These are phyloP conservation scores for Salminus brasiliensis DNA, from an alignment of 2,113 vertebrate species.

Conservation along the genomic window DNA sequence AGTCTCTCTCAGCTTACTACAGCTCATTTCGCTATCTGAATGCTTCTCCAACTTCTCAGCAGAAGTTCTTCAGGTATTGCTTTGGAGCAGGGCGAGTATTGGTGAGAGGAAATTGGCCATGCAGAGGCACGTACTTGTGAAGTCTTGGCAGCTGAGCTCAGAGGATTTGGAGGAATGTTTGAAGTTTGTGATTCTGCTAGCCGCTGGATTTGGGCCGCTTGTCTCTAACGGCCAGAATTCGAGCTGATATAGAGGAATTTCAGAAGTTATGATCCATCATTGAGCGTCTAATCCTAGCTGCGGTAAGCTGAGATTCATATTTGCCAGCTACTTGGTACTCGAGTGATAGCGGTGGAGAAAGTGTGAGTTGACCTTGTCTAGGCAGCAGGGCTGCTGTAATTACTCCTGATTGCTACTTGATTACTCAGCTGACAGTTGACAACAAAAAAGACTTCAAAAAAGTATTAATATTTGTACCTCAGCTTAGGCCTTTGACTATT, in stretches of 20 bases:
- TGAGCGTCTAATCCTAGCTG: constrained; percentile 33
- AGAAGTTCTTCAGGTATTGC: constrained; percentile 38
- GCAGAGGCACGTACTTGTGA: constrained; percentile 18
- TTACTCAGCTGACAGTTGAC: no score
- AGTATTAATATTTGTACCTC: no score
- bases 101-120: constrained; percentile 18
- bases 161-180: constrained; percentile 48
- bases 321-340: constrained; percentile 2
- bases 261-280: constrained; percentile 31
- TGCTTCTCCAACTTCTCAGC: constrained; percentile 18
- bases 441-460: no score
- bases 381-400: neutral
- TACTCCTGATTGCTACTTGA: no score
- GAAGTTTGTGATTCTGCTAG: constrained; percentile 36
- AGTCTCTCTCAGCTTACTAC: constrained; percentile 8
- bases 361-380: neutral
- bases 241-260: constrained; percentile 35
- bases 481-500: no score
- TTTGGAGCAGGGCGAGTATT: constrained; percentile 6
- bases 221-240: constrained; percentile 30
- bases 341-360: neutral
- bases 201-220: constrained; percentile 28
- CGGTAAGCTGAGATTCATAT: constrained; percentile 17
- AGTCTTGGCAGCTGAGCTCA: constrained; percentile 20
- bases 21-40: constrained; percentile 8